Conservation (phyloP, 2,113 vertebrate species). For the Arvicanthis niloticus region DNA sequence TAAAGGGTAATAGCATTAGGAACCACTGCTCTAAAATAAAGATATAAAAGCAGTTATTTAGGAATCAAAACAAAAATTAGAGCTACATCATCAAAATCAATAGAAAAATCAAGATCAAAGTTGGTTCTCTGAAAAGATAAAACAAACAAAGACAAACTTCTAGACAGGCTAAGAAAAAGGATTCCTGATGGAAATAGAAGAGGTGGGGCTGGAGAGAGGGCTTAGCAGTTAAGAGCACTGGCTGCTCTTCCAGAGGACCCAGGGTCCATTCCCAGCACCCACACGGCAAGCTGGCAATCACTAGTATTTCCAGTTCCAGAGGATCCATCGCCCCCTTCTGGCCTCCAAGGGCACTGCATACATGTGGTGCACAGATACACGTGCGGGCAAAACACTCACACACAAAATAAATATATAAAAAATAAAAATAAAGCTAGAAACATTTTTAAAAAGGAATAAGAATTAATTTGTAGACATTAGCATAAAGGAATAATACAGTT, state of each 20-base stretch:
- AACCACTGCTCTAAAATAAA: background rate
- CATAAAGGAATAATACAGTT: background rate
- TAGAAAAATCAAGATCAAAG: background rate
- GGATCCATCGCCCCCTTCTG: background rate
- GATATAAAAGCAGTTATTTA: background rate
- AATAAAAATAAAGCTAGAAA: background rate
- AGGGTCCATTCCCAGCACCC: background rate
- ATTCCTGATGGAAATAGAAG: background rate
- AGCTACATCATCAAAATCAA: background rate
- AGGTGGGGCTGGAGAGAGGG: background rate
- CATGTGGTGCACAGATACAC: background rate
- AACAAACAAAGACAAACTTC: background rate
- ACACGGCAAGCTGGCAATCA: background rate
- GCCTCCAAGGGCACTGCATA: background rate
- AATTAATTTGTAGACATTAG: background rate
- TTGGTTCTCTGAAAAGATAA: background rate
- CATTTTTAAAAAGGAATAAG: background rate
- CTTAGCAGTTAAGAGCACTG: background rate
- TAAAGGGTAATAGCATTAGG: background rate
- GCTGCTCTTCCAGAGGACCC: background rate
- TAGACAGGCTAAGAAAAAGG: background rate
- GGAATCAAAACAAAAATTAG: background rate
- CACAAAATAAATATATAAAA: background rate
- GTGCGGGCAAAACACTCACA: background rate
- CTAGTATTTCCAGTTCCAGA: background rate